A percentile compares a stretch with the other conserved stretches of the same genome.
Evolutionary conservation across 2,888 invertebrate species (phyloP).

Genomic region (Gryllus longicercus): DNA sequence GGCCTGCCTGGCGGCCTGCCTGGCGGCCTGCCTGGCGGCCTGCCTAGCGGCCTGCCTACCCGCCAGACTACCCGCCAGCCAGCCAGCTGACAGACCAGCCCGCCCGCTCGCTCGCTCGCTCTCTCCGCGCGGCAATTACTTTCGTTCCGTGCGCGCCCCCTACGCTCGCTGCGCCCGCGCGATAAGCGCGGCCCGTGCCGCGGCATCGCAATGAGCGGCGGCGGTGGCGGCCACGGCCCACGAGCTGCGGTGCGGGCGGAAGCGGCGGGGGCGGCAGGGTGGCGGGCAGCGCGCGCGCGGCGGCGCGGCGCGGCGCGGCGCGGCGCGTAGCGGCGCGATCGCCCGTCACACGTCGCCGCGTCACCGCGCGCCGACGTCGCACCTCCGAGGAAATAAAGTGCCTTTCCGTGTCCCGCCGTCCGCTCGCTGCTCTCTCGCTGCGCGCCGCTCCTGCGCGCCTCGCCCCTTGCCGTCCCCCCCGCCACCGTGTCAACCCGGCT

Average conservation of each 20-base stretch:
- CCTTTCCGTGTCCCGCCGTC: constrained; percentile 6
- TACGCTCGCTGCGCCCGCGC: neutral
- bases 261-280: neutral
- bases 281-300: neutral
- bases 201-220: neutral
- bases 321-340: no score
- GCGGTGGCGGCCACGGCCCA: neutral
- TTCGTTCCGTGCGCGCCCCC: neutral
- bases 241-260: neutral
- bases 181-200: constrained; percentile 7
- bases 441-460: neutral
- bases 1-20: neutral
- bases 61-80: neutral
- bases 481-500: neutral
- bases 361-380: constrained; percentile 17
- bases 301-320: neutral
- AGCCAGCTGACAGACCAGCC: neutral
- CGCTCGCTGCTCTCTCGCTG: neutral
- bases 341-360: constrained; percentile 17
- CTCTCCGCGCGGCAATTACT: neutral
- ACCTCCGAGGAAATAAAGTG: constrained; percentile 11
- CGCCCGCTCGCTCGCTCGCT: neutral
- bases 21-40: neutral
- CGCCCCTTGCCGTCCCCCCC: neutral
- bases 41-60: no score